Evolutionary conservation across 2,797 vertebrate genomes (phyloP), one percentile per base, ranked within the genome.

Genomic region (Austrolebias charrua): DNA sequence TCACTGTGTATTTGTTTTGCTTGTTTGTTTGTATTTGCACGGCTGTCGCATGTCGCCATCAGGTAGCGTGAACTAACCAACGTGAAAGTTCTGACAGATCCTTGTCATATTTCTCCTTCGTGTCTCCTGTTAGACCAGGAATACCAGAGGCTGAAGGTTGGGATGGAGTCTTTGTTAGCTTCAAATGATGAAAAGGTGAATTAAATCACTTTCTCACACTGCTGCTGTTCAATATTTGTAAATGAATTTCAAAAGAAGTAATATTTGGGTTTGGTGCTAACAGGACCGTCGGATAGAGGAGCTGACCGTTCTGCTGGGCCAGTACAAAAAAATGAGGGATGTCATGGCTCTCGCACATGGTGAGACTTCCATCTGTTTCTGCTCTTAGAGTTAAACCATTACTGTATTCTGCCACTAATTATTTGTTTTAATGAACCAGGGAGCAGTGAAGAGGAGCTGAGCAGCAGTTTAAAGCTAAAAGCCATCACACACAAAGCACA

Each of bases 251-350:
- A 24, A 53, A 18, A 48, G 10, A 14, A 0, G 1, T 43, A 18
- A 47, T 16, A 3, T 48, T 38, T 62, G 18, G 14, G 4, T 1
- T 35, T 42, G 35, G 13, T 60, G 42, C 16, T 3, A 2, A 78
- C 86, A 99, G 97, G 95, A 97, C 69, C 94, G 91, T 0, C 94
- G 95, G n/a, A 98, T 98, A 82, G 94, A 98, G 66, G 96, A 99
- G 77, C 87, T 99, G 71, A 96, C 90, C 0, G 24, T 92, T 0
- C 83, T 98, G 10, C 86, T 99, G 4, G 88, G 89, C 70, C 95
- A 97, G 67, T 96, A 95, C 87, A 93, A 94, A 65, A 94, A 92
- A 66, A 87, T 95, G 62, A 96, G 94, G 83, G 96, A 96, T n/a
- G 71, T 87, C 10, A 66, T 89, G 75, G 69, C 84, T 0, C 79